Base-by-base conservation (phyloP, 92 coral and sea anemone species). In the Epizoanthus illoricatus region DNA sequence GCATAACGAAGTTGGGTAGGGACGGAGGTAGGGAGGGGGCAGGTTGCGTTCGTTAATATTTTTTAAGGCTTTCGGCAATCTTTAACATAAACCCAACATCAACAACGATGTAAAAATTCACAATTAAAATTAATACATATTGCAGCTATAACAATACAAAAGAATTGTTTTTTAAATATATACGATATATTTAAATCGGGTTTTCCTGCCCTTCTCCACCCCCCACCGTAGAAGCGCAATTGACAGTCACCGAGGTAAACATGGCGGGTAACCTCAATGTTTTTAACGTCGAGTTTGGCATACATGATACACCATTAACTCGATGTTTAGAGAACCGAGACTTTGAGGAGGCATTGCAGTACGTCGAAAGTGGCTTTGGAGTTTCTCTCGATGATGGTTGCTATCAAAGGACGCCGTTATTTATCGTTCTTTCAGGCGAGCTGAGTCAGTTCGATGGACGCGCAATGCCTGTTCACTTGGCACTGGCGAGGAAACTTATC, bases 401-500 rank as follows among this genome's bases (percentile, higher is more conserved):
- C 71, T 92, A 90, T 56, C 94, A 92, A 41, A 86, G 97, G 60
- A 92, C 90, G 0, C 97, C 97, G 17, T 79, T 92, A 3, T 92
- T 81, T 47, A 92, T 92, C 54, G 97, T 92, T 75, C 90, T 92
- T 73, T 92, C 97, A 3, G 94, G 97, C 4, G 97, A 90, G 74
- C 85, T 83, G 36, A 88, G 94, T 15, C 52, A 87, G 20, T 85
- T 65, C 39, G 95, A 92, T 71, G 97, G 94, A 2, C 78, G 85
- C 49, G 92, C 81, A 4, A 86, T 92, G 90, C 97, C 97, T 17
- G 85, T 92, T 71, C 97, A 92, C 78, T 86, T 92, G 74, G 87
- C 92, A 28, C 89, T 92, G 7, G 97, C 97, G 1, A 85, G 92
- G 15, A 81, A 89, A 52, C 86, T 92, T 24, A 90, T 92, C 19